These are phyloP conservation scores for Ganaspis brasiliensis DNA, from an alignment of 2,888 invertebrate species.

Conservation along the genomic window DNA sequence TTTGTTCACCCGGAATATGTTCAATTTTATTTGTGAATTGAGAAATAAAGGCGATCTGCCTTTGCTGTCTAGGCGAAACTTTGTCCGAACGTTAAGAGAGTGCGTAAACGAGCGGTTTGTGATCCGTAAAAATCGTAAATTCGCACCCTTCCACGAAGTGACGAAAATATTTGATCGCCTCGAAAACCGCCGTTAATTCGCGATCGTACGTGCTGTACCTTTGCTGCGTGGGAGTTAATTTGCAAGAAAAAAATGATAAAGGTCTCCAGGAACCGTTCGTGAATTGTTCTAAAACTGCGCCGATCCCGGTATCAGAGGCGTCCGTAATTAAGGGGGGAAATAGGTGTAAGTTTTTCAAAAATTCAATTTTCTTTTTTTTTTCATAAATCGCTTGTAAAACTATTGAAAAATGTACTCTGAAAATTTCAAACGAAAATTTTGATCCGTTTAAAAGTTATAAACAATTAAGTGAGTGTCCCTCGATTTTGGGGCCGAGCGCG, in stretches of 20 bases:
- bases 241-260: constrained; percentile 49
- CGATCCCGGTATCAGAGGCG: too few species aligned
- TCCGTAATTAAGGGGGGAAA: constrained; percentile 49
- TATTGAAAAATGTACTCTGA: too few species aligned
- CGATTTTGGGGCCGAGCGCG: too few species aligned
- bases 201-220: constrained; percentile 64
- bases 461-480: too few species aligned
- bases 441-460: too few species aligned
- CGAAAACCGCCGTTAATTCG: constrained; percentile 45
- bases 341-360: too few species aligned
- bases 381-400: too few species aligned
- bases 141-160: constrained; percentile 35
- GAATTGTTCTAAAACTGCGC: too few species aligned
- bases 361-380: too few species aligned
- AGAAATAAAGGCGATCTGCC: constrained; percentile 61
- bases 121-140: constrained; percentile 29
- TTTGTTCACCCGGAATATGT: constrained; percentile 54
- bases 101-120: constrained; percentile 41
- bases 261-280: constrained; percentile 47
- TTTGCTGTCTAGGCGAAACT: constrained; percentile 57
- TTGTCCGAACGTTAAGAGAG: constrained; percentile 48
- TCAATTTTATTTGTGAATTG: too few species aligned
- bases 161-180: constrained; percentile 41
- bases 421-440: too few species aligned
- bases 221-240: constrained; percentile 51